Conservation (phyloP, 2,888 invertebrate species). For the Cataglyphis albicans region DNA sequence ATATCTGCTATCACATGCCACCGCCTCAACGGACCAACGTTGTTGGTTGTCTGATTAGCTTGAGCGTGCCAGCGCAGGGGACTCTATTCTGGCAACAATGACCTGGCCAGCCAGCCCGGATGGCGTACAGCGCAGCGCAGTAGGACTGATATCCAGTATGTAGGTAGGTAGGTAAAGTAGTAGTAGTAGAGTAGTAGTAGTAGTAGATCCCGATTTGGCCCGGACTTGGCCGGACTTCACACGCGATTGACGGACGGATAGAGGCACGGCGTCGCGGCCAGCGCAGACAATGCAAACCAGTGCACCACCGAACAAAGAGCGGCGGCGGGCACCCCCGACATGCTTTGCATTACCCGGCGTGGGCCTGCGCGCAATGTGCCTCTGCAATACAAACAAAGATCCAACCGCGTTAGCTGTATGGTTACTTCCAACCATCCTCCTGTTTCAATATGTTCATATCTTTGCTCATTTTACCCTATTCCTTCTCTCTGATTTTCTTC, state of each 20-base stretch:
- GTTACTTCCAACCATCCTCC: slow-evolving; percentile 67
- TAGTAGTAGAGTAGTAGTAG: slow-evolving; percentile 63
- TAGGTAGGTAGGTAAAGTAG: slow-evolving; percentile 75
- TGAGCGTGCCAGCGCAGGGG: slow-evolving; percentile 82
- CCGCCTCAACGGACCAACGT: slow-evolving; percentile 82
- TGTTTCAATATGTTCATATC: slow-evolving; percentile 68
- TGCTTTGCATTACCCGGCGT: slow-evolving; percentile 86
- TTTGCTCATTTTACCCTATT: slow-evolving; percentile 51
- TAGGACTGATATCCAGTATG: slow-evolving; percentile 82
- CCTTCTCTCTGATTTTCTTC: slow-evolving; percentile 37
- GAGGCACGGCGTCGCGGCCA: slow-evolving; percentile 86
- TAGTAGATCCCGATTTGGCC: slow-evolving; percentile 81
- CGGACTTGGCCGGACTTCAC: slow-evolving; percentile 79
- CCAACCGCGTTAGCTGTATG: slow-evolving; percentile 85
- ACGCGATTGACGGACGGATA: slow-evolving; percentile 82
- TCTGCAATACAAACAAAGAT: slow-evolving; percentile 86
- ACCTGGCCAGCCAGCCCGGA: slow-evolving; percentile 83
- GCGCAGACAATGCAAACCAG: slow-evolving; percentile 86
- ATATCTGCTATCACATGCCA: slow-evolving; percentile 81
- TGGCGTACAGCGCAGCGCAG: slow-evolving; percentile 80
- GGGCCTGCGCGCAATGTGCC: slow-evolving; percentile 86
- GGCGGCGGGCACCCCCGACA: slow-evolving; percentile 84
- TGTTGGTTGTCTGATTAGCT: slow-evolving; percentile 81
- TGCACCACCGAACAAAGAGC: slow-evolving; percentile 84
- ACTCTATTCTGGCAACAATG: slow-evolving; percentile 83